A percentile compares a stretch with the other conserved stretches of the same genome.
These are phyloP conservation scores for Upupa epops DNA, from an alignment of 2,113 vertebrate species.

Conservation along the genomic window DNA sequence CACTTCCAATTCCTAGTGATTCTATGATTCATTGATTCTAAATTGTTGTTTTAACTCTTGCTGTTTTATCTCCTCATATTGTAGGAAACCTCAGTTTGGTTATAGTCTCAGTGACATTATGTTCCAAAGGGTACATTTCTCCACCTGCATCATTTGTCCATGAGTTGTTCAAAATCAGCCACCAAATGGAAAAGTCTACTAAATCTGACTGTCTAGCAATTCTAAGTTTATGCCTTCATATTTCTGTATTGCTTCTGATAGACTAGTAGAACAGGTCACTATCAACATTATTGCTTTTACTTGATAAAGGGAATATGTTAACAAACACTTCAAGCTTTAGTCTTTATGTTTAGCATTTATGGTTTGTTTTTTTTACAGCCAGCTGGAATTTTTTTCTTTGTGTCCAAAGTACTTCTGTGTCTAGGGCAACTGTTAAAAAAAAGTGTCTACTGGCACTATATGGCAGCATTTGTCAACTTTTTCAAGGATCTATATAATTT, in stretches of 20 bases:
- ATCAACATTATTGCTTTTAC: not conserved
- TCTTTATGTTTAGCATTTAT: not conserved
- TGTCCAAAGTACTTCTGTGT: slow-evolving; percentile 1
- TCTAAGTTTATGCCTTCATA: not conserved
- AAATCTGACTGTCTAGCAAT: not conserved
- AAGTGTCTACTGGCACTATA: slow-evolving; percentile 27
- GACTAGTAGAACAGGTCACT: not conserved
- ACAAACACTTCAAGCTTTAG: not conserved
- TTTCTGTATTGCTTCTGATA: not conserved
- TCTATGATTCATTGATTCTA: no score
- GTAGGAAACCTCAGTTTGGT: not conserved
- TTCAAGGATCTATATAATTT: slow-evolving; percentile 16
- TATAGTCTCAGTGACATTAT: not conserved
- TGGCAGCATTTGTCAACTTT: slow-evolving; percentile 7
- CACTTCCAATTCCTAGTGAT: no score
- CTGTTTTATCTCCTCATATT: not conserved
- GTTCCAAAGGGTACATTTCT: not conserved
- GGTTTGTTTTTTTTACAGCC: not conserved
- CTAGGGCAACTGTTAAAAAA: slow-evolving; percentile 37
- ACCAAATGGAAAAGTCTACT: not conserved
- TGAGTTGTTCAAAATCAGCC: not conserved
- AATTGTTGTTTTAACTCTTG: not conserved
- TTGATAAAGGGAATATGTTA: not conserved
- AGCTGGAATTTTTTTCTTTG: slow-evolving; percentile 1
- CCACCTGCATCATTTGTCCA: not conserved